These are phyloP conservation scores for Epinotia brunnichana DNA, from an alignment of 2,888 invertebrate genomes.

Conservation along the genomic window DNA sequence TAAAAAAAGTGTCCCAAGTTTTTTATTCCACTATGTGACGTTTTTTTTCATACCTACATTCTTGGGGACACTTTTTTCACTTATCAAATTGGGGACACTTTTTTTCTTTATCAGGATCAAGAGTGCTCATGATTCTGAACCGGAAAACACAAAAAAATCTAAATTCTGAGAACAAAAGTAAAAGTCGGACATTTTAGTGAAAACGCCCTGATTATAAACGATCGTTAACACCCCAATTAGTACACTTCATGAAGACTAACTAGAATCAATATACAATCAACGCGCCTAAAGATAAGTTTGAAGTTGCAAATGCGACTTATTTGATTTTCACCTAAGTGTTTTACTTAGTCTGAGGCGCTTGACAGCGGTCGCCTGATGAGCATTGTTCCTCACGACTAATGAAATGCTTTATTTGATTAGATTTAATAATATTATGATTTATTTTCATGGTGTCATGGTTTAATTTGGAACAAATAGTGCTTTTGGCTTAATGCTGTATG, in stretches of 20 bases:
- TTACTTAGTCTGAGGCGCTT: background rate
- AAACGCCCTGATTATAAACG: too few relatives aligned
- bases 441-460: background rate
- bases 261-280: background rate
- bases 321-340: slow-evolving; percentile 6
- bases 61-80: too few relatives aligned
- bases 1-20: too few relatives aligned
- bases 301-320: background rate
- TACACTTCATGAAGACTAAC: background rate
- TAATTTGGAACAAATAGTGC: background rate
- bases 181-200: too few relatives aligned
- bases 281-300: background rate
- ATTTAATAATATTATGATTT: background rate
- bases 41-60: too few relatives aligned
- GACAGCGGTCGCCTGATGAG: background rate
- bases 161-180: too few relatives aligned
- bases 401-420: background rate
- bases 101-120: too few relatives aligned
- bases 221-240: background rate
- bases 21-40: too few relatives aligned
- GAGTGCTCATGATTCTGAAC: too few relatives aligned
- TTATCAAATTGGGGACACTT: too few relatives aligned
- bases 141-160: too few relatives aligned
- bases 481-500: background rate
- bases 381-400: background rate